Base-by-base conservation (phyloP, 1,140 invertebrate species). In the Anadara kagoshimensis region DNA sequence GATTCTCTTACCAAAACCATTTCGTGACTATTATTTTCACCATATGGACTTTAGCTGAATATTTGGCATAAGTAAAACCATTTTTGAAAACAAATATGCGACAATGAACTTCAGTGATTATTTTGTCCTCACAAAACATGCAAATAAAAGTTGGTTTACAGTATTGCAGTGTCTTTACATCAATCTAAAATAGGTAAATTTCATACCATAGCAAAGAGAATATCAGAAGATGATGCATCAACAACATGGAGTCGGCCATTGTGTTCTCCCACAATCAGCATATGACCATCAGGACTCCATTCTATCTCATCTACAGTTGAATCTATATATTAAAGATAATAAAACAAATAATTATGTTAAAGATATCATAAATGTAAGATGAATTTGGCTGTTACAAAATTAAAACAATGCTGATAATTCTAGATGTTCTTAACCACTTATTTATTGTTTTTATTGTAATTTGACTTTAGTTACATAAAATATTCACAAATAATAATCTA, bases 201-300 rank as follows among this genome's bases (percentile, higher is more conserved):
- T 75, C 80, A 70, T 74, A 84, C 80, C 69, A 67, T 51, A 8
- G 73, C 72, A 49, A 79, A 80, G 22, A 82, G 16, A 51, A 69
- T 66, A 41, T 81, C 43, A 26, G 61, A 36, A 7, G 61, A 66
- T 11, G 76, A 65, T 24, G 67, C 70, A 54, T 78, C 68, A n/a
- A 84, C 56, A 24, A 84, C 61, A 36, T 79, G 75, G 14, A 83
- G 58, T 56, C 62, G 73, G 10, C 83, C 83, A 43, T 61, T 54
- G 26, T 63, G 59, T 12, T 81, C 79, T 18, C 76, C 83, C 43
- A 81, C 58, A 22, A 80, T 61, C 16, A 84, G 58, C 45, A 84
- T 76, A 54, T 57, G 49, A 12, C 75, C 74, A 77, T 83, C 78
- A 36, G 78, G 75, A 70, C 75, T 79, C 59, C 69, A 78, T 43